phyloP scores from a whole-genome alignment of 2,113 vertebrate genomes.

The Hemicordylus capensis region DNA sequence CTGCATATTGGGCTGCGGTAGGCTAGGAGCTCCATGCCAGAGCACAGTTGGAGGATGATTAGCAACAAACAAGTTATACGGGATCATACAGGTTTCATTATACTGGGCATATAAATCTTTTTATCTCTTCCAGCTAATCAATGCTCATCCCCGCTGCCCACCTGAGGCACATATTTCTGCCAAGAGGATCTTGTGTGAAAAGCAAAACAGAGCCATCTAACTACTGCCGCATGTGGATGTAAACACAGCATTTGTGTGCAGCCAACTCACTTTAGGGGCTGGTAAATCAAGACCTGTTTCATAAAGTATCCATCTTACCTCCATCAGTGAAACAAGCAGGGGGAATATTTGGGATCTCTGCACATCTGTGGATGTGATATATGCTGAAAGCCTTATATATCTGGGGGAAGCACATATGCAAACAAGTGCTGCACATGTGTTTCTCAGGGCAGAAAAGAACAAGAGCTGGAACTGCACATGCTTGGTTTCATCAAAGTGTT shows the following conservation, averaged over 20 bases:
- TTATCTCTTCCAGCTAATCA: not conserved
- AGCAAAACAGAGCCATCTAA: not conserved
- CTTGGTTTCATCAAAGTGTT: not conserved
- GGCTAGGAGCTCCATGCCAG: slow-evolving; percentile 39
- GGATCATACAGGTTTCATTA: slow-evolving; percentile 29
- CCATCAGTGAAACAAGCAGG: not conserved
- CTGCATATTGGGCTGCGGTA: not conserved
- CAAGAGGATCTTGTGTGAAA: slow-evolving; percentile 2
- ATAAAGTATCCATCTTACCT: not conserved
- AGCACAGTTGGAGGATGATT: not conserved
- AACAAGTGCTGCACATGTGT: not conserved
- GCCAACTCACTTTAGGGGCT: not conserved
- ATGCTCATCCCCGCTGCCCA: slow-evolving; percentile 37
- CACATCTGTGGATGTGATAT: not conserved
- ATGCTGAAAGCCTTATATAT: not conserved
- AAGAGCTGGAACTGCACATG: not conserved
- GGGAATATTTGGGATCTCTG: too few species aligned
- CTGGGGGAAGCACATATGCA: not conserved
- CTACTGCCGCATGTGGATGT: not conserved
- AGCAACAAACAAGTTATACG: slow-evolving; percentile 16
- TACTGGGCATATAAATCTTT: slow-evolving; percentile 31
- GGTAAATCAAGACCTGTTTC: not conserved
- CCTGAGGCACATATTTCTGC: slow-evolving; percentile 25
- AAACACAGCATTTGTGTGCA: not conserved
- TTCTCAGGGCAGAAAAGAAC: not conserved